These are phyloP conservation scores for Andrena dorsata DNA, from an alignment of 2,888 invertebrate genomes.

Conservation along the genomic window DNA sequence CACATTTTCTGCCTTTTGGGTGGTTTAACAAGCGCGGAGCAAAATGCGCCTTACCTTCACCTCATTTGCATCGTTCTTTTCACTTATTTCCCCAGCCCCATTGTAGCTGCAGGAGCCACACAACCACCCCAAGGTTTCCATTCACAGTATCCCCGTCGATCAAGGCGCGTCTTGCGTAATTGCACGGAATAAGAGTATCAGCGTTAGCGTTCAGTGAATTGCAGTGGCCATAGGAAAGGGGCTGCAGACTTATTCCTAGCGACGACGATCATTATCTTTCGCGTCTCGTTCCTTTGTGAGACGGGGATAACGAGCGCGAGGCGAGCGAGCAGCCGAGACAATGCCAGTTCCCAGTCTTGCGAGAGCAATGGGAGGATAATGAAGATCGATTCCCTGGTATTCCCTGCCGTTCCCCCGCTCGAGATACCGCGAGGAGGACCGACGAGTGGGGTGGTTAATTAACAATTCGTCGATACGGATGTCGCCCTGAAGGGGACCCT, in stretches of 20 bases:
- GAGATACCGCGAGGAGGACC: constrained; percentile 12
- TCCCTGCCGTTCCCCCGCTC: background rate
- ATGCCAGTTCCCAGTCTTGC: background rate
- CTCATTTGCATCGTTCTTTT: background rate
- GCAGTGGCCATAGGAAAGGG: constrained; percentile 6
- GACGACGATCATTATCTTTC: constrained; percentile 8
- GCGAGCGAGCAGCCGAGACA: constrained; percentile 1
- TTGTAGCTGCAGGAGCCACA: background rate
- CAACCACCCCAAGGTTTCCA: background rate
- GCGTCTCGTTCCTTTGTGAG: background rate
- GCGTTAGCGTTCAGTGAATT: background rate
- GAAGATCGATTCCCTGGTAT: constrained; percentile 25
- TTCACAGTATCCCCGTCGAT: background rate
- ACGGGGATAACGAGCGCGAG: constrained; percentile 11
- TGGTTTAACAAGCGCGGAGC: too few species aligned
- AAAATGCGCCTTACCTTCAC: too few species aligned
- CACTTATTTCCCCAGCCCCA: background rate
- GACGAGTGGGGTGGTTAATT: constrained; percentile 24
- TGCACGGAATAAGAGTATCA: background rate
- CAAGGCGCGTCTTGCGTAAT: background rate
- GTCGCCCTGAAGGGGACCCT: constrained; percentile 1
- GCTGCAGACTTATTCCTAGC: constrained; percentile 5
- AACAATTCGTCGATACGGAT: constrained; percentile 15
- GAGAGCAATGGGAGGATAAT: constrained; percentile 4
- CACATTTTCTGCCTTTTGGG: too few species aligned